These are phyloP conservation scores for Ovibos moschatus DNA, from an alignment of 2,113 vertebrate genomes.

Conservation along the genomic window DNA sequence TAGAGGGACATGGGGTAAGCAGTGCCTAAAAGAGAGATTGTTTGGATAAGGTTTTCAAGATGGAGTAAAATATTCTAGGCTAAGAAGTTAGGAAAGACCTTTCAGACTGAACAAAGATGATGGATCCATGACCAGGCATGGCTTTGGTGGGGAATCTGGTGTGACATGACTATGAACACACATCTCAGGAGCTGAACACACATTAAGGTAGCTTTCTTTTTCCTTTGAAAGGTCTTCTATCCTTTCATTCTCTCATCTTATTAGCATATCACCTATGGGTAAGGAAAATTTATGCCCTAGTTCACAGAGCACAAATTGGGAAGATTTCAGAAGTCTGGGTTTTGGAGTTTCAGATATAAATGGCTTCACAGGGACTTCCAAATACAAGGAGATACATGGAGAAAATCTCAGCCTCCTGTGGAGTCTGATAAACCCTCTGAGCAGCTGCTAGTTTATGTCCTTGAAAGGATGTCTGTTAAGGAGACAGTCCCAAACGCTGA, in stretches of 20 bases:
- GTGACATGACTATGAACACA: too few species aligned
- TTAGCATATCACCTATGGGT: neutral
- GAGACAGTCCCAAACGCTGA: neutral
- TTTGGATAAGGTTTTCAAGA: neutral
- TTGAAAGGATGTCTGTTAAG: neutral
- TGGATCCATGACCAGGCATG: neutral
- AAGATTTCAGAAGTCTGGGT: neutral
- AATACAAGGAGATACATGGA: neutral
- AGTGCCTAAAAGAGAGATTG: neutral
- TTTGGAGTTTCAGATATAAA: neutral
- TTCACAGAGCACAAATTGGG: neutral
- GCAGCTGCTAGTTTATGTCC: neutral
- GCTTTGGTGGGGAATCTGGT: neutral
- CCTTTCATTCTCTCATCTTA: neutral
- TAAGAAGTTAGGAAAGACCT: neutral
- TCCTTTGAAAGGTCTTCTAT: neutral
- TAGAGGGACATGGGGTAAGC: neutral
- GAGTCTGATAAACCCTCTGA: neutral
- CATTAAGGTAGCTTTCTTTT: neutral
- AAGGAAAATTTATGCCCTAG: neutral
- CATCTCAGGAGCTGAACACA: neutral
- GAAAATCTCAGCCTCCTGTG: neutral
- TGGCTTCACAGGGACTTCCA: neutral
- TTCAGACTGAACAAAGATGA: neutral
- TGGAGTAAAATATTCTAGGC: neutral